Evolutionary conservation across 1,140 invertebrate species (phyloP).

Genomic region (Octopus sinensis): DNA sequence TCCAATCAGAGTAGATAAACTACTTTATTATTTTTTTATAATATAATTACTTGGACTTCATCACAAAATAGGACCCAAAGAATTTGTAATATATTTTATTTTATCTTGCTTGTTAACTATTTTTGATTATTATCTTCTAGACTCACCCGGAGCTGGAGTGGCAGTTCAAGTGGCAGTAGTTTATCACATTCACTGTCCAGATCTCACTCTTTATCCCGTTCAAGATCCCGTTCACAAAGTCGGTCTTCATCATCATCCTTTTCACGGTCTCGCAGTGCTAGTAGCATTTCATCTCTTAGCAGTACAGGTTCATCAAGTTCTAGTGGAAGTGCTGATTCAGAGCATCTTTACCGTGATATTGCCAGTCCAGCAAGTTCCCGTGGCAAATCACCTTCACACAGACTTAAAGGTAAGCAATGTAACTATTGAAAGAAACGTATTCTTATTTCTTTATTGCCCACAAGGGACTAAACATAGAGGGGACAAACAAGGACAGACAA

Average conservation of each 20-base stretch:
- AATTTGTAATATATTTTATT: not conserved
- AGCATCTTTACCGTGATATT: constrained; percentile 46
- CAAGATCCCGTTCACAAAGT: constrained; percentile 21
- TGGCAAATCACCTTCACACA: constrained; percentile 11
- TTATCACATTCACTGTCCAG: constrained; percentile 18
- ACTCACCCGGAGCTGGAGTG: constrained; percentile 11
- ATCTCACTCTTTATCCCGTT: constrained; percentile 27
- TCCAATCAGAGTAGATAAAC: no score
- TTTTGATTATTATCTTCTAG: not conserved
- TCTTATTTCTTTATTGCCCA: no score
- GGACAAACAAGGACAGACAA: no score
- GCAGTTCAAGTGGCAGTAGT: constrained; percentile 21
- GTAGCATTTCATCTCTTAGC: constrained; percentile 33
- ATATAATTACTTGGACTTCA: no score
- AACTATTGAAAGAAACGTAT: no score
- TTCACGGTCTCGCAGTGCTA: constrained; percentile 46
- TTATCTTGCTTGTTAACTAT: not conserved
- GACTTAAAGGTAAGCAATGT: not conserved
- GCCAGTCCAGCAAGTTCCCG: constrained; percentile 25
- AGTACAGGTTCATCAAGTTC: constrained; percentile 37
- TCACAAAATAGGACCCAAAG: no score
- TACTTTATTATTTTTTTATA: no score
- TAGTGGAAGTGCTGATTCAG: constrained; percentile 43
- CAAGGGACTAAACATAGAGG: no score
- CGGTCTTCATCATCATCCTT: constrained; percentile 55